Base-by-base conservation (phyloP, 2,888 invertebrate species). In the Cephus nigrinus region DNA sequence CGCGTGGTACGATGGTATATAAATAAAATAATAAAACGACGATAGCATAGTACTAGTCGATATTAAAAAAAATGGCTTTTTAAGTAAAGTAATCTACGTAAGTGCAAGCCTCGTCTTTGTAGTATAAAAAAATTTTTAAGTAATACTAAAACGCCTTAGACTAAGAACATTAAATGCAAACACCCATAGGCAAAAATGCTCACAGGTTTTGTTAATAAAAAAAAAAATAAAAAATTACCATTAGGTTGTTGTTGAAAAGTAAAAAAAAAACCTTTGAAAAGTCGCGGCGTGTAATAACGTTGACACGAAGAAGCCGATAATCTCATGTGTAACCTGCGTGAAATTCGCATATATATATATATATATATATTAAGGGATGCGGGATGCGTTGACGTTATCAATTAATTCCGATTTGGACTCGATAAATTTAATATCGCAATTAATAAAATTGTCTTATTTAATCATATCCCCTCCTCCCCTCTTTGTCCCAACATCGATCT, bases 301-400 rank as follows among this genome's bases (percentile, higher is more conserved):
- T 77, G 78, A 77, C 80, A 80, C 81, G 81, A 80, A 79, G 69
- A 76, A 76, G 75, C 78, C 79, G 79, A 80, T 82, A 88, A 88
- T 88, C 87, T 88, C 88, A 88, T 85, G 82, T 84, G 87, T 88
- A 88, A 88, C 88, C 82, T 84, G 84, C 83, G 86, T 86, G 86
- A 85, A 55, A 55, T 1, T 55, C 55, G 55, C 55, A 55, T 36
- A 35, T 35, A 35, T 35, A 34, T 34, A 31, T 31, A 31, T 31
- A 35, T 55, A 55, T 15, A 23, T 55, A 55, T 55, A 55, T 9
- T 55, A 23, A 55, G 55, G 23, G 55, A 23, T 55, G 23, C 71
- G 71, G 32, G 71, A 35, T 71, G 32, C 32, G 31, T 23, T 31
- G 31, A 33, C 71, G 32, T 33, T 12, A 33, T 71, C 31, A 32